These are phyloP conservation scores for Drosophila lutescens DNA, from an alignment of 2,888 invertebrate genomes.

Conservation along the genomic window DNA sequence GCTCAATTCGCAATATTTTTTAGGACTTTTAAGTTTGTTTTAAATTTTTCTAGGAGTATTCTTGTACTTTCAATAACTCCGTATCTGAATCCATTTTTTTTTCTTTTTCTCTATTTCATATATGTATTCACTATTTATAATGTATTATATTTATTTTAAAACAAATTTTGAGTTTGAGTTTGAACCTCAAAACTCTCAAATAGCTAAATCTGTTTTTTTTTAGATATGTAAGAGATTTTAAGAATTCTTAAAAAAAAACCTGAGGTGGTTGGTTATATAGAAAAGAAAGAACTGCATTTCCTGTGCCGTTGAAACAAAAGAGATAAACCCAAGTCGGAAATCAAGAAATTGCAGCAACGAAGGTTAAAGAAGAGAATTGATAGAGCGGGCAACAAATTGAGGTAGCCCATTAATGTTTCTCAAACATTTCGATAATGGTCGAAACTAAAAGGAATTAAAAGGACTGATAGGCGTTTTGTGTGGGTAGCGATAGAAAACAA, in stretches of 20 bases:
- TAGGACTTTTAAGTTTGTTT: background rate
- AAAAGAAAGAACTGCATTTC: slow-evolving; percentile 56
- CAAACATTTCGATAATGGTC: slow-evolving; percentile 6
- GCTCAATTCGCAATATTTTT: too few relatives aligned
- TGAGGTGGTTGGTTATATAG: too few relatives aligned
- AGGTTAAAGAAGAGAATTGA: slow-evolving; percentile 1
- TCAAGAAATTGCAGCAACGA: background rate
- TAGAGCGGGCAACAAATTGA: slow-evolving; percentile 3
- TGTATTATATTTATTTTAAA: background rate
- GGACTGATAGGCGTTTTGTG: slow-evolving; percentile 1
- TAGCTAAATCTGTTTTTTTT: too few relatives aligned
- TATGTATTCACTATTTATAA: too few relatives aligned
- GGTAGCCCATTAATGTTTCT: slow-evolving; percentile 3
- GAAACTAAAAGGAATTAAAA: background rate
- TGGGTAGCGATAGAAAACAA: slow-evolving; percentile 1
- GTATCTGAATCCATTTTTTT: too few relatives aligned
- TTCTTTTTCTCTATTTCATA: too few relatives aligned
- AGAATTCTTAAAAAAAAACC: too few relatives aligned
- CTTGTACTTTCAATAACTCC: too few relatives aligned
- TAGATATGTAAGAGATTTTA: too few relatives aligned
- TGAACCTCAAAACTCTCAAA: background rate
- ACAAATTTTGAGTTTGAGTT: too few relatives aligned
- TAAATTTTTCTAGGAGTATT: background rate
- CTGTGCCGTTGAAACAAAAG: slow-evolving; percentile 38
- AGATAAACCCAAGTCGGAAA: slow-evolving; percentile 35